Evolutionary conservation across 2,888 invertebrate species (phyloP).

Genomic region (Orchesellides sinensis): DNA sequence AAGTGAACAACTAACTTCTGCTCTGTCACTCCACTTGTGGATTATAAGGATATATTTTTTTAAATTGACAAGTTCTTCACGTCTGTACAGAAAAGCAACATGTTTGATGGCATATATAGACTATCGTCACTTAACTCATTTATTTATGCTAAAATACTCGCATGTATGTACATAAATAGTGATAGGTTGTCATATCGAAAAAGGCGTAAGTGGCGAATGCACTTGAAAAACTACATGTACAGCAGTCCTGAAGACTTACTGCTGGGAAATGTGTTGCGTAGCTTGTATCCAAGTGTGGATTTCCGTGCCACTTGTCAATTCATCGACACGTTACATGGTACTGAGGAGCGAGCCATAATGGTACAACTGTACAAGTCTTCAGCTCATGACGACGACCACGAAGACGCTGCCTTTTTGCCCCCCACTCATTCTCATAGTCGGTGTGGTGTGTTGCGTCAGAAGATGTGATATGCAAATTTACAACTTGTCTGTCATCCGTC

Average conservation of each 20-base stretch:
- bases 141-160: not conserved
- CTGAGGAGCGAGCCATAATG: not conserved
- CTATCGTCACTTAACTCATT: too few relatives aligned
- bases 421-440: not conserved
- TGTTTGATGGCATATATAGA: not conserved
- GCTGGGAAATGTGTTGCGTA: constrained; percentile 9
- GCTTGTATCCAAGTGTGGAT: not conserved
- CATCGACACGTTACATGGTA: constrained; percentile 13
- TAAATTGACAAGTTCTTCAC: not conserved
- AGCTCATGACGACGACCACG: not conserved
- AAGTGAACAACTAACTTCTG: not conserved
- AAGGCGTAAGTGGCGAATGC: not conserved
- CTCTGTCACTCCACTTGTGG: not conserved
- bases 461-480: constrained; percentile 23
- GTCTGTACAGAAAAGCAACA: too few relatives aligned
- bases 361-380: not conserved
- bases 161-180: not conserved
- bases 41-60: not conserved
- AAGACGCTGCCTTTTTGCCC: not conserved
- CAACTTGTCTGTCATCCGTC: constrained; percentile 18
- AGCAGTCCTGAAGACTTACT: not conserved
- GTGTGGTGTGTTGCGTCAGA: constrained; percentile 3
- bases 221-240: constrained; percentile 1
- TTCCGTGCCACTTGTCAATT: constrained; percentile 33
- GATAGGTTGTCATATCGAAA: not conserved